Percentiles rank a stretch among this genome's conserved stretches.
Evolutionary conservation across 1,140 invertebrate species (phyloP).

Genomic region (Drosophila yakuba): DNA sequence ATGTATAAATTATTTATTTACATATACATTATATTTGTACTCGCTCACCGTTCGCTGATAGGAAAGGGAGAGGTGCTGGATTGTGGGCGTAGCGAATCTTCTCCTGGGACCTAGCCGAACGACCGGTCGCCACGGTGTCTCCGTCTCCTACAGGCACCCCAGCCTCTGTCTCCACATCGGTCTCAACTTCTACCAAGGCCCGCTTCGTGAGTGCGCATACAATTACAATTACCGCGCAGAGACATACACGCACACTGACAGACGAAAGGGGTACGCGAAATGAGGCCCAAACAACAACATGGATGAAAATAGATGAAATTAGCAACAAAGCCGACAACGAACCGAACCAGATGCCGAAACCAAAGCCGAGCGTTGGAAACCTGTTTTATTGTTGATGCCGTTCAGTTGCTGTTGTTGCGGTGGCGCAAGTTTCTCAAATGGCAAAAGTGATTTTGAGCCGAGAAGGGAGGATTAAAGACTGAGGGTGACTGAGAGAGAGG

Average conservation of each 20-base stretch:
- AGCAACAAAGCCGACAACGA: slow-evolving; percentile 22
- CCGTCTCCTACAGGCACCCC: slow-evolving; percentile 38
- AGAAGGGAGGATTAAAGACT: neutral
- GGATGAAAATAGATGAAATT: slow-evolving; percentile 24
- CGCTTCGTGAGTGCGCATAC: slow-evolving; percentile 16
- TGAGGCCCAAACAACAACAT: neutral
- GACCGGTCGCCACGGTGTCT: slow-evolving; percentile 54
- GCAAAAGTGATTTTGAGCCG: slow-evolving; percentile 15
- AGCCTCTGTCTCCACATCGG: slow-evolving; percentile 1
- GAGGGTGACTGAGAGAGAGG: neutral
- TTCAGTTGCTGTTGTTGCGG: slow-evolving; percentile 8
- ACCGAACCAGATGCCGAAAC: neutral
- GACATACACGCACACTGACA: slow-evolving; percentile 2
- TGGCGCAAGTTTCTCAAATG: slow-evolving; percentile 21
- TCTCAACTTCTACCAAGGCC: neutral
- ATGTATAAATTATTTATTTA: slow-evolving; percentile 83
- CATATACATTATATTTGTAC: slow-evolving; percentile 78
- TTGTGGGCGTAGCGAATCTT: slow-evolving; percentile 19
- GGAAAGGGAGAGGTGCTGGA: slow-evolving; percentile 1
- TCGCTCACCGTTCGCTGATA: slow-evolving; percentile 18
- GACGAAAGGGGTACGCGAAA: slow-evolving; percentile 20
- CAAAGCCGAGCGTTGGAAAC: slow-evolving; percentile 6
- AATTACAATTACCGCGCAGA: slow-evolving; percentile 29
- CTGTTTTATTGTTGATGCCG: slow-evolving; percentile 12
- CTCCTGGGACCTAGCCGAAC: slow-evolving; percentile 25